Evolutionary conservation across 2,113 vertebrate genomes (phyloP).

Genomic region (Eulacestoma nigropectus): DNA sequence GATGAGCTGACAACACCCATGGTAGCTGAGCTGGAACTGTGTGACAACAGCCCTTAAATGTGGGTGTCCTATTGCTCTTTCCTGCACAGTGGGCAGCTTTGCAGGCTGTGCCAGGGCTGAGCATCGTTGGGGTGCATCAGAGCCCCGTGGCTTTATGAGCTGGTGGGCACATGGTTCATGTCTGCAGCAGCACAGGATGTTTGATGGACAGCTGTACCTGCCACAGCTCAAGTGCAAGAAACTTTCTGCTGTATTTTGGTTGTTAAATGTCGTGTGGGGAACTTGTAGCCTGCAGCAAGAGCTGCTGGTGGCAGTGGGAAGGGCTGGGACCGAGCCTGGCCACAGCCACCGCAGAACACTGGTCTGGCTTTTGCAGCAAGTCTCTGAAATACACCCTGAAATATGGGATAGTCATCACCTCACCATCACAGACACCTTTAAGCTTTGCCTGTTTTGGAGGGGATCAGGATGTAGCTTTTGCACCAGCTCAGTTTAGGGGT

Average conservation of each 20-base stretch:
- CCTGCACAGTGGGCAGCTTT: neutral
- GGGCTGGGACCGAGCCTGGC: neutral
- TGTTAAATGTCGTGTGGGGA: neutral
- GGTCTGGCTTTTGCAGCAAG: neutral
- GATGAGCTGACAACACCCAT: neutral
- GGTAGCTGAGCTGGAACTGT: neutral
- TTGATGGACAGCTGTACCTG: neutral
- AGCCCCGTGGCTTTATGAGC: neutral
- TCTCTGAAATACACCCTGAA: neutral
- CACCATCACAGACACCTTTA: neutral
- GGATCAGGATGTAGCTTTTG: neutral
- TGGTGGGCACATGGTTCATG: accelerated
- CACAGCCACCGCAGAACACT: neutral
- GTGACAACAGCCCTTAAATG: neutral
- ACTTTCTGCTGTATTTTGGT: neutral
- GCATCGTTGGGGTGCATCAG: accelerated
- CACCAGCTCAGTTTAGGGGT: neutral
- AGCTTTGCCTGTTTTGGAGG: neutral
- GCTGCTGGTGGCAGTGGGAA: neutral
- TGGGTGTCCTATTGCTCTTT: neutral
- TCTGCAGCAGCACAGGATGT: neutral
- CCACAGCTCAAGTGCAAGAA: neutral
- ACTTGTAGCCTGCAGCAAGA: neutral
- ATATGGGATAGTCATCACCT: neutral
- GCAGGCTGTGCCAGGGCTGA: neutral